These are phyloP conservation scores for Dromaius novaehollandiae DNA, from an alignment of 2,113 vertebrate genomes.

Conservation along the genomic window DNA sequence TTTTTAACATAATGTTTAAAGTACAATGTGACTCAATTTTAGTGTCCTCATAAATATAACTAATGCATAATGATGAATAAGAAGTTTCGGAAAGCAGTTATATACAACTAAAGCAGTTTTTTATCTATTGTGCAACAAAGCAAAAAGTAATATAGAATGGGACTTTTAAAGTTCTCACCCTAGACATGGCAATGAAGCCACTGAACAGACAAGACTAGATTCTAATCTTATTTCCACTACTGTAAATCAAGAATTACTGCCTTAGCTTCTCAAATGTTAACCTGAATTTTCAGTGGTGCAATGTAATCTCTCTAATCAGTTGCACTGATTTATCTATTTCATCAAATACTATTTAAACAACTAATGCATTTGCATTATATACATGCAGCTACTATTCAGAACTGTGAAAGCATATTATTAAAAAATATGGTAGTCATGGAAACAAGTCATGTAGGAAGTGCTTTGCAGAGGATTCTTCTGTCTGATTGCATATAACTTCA, in stretches of 20 bases:
- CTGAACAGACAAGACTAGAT: not conserved
- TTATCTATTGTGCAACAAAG: constrained; percentile 7
- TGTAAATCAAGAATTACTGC: constrained; percentile 1
- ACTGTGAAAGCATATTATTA: not conserved
- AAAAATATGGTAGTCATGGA: constrained; percentile 44
- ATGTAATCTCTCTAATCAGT: constrained; percentile 5
- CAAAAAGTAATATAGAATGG: not conserved
- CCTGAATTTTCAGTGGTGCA: not conserved
- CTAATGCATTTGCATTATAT: not conserved
- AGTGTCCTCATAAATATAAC: constrained; percentile 60
- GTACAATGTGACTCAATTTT: constrained; percentile 42
- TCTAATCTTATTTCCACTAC: not conserved
- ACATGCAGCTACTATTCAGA: not conserved
- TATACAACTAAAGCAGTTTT: constrained; percentile 25
- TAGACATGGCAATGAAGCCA: not conserved
- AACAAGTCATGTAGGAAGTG: constrained; percentile 23
- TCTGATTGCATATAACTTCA: not conserved
- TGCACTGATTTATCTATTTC: constrained; percentile 16
- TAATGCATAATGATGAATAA: constrained; percentile 44
- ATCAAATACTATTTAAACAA: constrained; percentile 15
- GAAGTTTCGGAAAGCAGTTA: constrained; percentile 13
- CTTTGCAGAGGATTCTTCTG: not conserved
- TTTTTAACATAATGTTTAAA: constrained; percentile 57
- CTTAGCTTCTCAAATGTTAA: not conserved
- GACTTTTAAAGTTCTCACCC: not conserved